Percentiles rank a stretch among this genome's conserved stretches.
Evolutionary conservation across 2,113 vertebrate genomes (phyloP).

Genomic region (Tricholaema leucomelas): DNA sequence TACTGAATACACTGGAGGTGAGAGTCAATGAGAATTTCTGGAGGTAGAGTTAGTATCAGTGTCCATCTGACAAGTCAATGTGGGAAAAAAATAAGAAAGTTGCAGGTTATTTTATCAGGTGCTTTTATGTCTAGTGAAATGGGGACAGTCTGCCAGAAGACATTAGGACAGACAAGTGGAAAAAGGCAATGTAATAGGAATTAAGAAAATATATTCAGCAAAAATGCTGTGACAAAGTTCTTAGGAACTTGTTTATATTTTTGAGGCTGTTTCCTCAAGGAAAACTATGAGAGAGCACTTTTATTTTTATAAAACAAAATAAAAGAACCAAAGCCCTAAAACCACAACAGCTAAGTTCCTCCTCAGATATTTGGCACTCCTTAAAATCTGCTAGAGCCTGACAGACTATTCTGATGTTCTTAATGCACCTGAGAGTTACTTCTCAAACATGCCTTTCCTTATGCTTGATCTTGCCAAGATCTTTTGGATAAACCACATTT

Average conservation of each 20-base stretch:
- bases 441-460: conserved; percentile 34
- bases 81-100: background rate
- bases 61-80: background rate
- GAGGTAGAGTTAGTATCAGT: background rate
- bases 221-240: background rate
- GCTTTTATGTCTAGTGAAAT: background rate
- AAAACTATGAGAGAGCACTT: background rate
- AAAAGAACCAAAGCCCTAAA: too few species aligned
- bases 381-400: conserved; percentile 44
- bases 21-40: background rate
- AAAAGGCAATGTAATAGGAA: background rate
- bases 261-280: background rate
- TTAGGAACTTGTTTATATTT: background rate
- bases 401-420: background rate
- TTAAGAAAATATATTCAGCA: background rate
- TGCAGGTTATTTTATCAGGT: background rate
- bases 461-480: conserved; percentile 48
- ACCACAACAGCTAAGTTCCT: background rate
- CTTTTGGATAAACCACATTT: conserved; percentile 42
- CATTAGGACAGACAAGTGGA: background rate
- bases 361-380: conserved; percentile 34
- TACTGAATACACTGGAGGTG: background rate
- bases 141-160: background rate
- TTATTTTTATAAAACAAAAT: too few species aligned
- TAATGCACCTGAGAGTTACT: conserved; percentile 56